Percentiles rank a stretch among this genome's conserved stretches.
Evolutionary conservation across 2,888 invertebrate genomes (phyloP).

Genomic region (Eudasyphora cyanicolor): DNA sequence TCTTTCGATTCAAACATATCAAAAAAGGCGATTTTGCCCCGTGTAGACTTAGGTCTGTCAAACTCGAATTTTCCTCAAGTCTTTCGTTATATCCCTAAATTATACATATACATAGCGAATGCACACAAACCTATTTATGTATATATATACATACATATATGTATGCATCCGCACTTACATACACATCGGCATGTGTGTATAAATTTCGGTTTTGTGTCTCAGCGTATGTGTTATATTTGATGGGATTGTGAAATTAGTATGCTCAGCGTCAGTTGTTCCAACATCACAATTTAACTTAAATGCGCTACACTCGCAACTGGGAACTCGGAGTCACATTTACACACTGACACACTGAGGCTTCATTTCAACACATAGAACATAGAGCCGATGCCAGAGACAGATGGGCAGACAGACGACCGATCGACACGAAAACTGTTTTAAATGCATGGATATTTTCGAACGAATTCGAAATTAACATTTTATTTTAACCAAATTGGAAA

Average conservation of each 20-base stretch:
- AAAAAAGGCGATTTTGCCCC: too few relatives aligned
- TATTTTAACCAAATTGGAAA: conserved; percentile 59
- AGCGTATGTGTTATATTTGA: conserved; percentile 30
- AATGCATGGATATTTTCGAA: conserved; percentile 28
- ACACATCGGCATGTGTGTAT: background rate
- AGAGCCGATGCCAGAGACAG: background rate
- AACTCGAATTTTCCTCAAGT: too few relatives aligned
- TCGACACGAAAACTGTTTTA: background rate
- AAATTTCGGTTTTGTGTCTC: background rate
- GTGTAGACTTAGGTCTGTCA: too few relatives aligned
- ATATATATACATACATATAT: too few relatives aligned
- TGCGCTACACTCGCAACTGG: too few relatives aligned
- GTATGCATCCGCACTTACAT: too few relatives aligned
- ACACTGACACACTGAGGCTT: conserved; percentile 31
- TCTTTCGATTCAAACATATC: too few relatives aligned
- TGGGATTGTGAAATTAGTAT: conserved; percentile 59
- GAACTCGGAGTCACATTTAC: background rate
- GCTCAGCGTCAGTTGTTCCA: conserved; percentile 60
- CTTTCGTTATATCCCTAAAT: too few relatives aligned
- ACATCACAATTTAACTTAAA: conserved; percentile 56
- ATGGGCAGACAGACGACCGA: background rate
- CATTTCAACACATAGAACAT: conserved; percentile 12
- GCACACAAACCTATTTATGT: too few relatives aligned
- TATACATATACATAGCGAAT: too few relatives aligned
- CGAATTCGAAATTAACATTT: conserved; percentile 63